phyloP scores from a whole-genome alignment of 2,888 invertebrate genomes.

The Drosophila barbarae region DNA sequence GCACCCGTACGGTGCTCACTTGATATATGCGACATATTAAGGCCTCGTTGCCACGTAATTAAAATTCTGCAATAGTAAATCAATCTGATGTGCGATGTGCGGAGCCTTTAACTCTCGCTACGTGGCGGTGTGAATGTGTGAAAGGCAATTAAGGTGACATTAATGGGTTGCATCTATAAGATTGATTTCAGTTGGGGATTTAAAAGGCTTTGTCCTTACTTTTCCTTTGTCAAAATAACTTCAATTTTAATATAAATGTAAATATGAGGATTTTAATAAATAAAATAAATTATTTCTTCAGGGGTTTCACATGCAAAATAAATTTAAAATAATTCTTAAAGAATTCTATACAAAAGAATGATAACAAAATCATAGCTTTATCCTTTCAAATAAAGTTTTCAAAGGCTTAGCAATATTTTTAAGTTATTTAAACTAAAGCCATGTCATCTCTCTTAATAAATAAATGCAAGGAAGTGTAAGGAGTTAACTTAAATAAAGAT shows the following conservation, averaged over 20 bases:
- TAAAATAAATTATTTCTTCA: not conserved
- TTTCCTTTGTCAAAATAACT: not conserved
- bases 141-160: slow-evolving; percentile 23
- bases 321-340: too few species aligned
- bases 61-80: slow-evolving; percentile 54
- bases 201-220: not conserved
- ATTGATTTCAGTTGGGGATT: slow-evolving; percentile 19
- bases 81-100: slow-evolving; percentile 28
- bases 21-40: slow-evolving; percentile 62
- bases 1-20: slow-evolving; percentile 44
- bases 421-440: not conserved
- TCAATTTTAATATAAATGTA: not conserved
- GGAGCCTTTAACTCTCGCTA: slow-evolving; percentile 1
- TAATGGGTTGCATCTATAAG: slow-evolving; percentile 26
- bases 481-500: not conserved
- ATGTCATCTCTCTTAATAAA: too few species aligned
- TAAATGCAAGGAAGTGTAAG: too few species aligned
- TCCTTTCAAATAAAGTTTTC: not conserved
- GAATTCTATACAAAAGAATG: too few species aligned
- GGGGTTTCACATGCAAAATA: not conserved
- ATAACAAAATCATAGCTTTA: too few species aligned
- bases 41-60: slow-evolving; percentile 63
- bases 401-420: not conserved
- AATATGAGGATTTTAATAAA: not conserved
- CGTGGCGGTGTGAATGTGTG: slow-evolving; percentile 6